A percentile compares a stretch with the other conserved stretches of the same genome.
These are phyloP conservation scores for Corythaeola cristata DNA, from an alignment of 2,113 vertebrate species.

Conservation along the genomic window DNA sequence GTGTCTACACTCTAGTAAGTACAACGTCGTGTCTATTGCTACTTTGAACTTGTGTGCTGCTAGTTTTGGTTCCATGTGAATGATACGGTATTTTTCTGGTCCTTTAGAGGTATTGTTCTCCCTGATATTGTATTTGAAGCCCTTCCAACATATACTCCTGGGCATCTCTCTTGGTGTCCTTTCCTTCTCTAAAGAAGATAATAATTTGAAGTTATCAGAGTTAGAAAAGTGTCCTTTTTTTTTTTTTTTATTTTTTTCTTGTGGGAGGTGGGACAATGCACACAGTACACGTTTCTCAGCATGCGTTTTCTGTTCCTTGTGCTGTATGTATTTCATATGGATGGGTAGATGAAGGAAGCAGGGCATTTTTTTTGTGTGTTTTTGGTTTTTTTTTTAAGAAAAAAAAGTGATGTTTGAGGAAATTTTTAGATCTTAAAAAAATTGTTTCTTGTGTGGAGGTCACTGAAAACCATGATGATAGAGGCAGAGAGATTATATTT, in stretches of 20 bases:
- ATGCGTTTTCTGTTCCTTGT: neutral
- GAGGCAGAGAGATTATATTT: neutral
- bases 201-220: neutral
- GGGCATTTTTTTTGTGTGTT: neutral
- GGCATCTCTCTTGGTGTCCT: neutral
- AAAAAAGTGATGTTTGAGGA: neutral
- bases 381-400: neutral
- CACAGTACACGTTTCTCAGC: neutral
- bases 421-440: neutral
- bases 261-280: neutral
- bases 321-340: neutral
- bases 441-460: neutral
- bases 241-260: neutral
- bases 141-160: neutral
- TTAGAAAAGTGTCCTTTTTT: neutral
- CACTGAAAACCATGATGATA: neutral
- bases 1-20: neutral
- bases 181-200: neutral
- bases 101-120: neutral
- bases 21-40: accelerated
- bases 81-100: neutral
- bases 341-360: neutral
- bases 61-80: neutral
- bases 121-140: neutral
- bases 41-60: neutral